Conservation (phyloP, 2,797 vertebrate species). For the Melanotaenia boesemani region DNA sequence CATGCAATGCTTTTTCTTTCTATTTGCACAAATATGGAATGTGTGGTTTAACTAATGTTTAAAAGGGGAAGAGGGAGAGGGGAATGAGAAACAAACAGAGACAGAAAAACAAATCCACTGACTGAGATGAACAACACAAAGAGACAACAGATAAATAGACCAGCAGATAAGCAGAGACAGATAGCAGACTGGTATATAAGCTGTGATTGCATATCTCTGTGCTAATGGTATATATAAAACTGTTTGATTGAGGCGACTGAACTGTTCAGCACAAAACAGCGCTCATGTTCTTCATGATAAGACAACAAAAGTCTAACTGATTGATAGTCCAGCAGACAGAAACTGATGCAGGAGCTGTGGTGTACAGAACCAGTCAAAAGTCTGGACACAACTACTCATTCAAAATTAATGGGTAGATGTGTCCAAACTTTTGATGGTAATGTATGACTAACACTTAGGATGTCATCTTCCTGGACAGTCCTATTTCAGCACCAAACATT, state of each 20-base stretch:
- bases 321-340: constrained; percentile 22
- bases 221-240: constrained; percentile 14
- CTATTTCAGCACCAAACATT: too few relatives aligned
- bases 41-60: background rate
- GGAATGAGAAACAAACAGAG: constrained; percentile 35
- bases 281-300: constrained; percentile 16
- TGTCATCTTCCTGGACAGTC: too few relatives aligned
- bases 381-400: background rate
- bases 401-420: background rate
- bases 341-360: background rate
- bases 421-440: background rate
- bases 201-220: constrained; percentile 11
- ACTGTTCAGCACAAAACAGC: constrained; percentile 4
- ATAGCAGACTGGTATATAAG: constrained; percentile 28
- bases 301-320: constrained; percentile 20
- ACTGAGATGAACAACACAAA: constrained; percentile 34
- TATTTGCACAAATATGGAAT: constrained; percentile 13
- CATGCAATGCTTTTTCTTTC: constrained; percentile 21
- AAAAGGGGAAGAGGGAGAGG: background rate
- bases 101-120: constrained; percentile 15
- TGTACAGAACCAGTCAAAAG: background rate
- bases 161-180: constrained; percentile 52
- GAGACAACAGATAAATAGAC: constrained; percentile 51
- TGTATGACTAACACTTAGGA: too few relatives aligned
- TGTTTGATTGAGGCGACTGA: constrained; percentile 6